Evolutionary conservation across 1,140 invertebrate genomes (phyloP), one percentile per base, ranked within the genome.

Genomic region (Solenopsis invicta): DNA sequence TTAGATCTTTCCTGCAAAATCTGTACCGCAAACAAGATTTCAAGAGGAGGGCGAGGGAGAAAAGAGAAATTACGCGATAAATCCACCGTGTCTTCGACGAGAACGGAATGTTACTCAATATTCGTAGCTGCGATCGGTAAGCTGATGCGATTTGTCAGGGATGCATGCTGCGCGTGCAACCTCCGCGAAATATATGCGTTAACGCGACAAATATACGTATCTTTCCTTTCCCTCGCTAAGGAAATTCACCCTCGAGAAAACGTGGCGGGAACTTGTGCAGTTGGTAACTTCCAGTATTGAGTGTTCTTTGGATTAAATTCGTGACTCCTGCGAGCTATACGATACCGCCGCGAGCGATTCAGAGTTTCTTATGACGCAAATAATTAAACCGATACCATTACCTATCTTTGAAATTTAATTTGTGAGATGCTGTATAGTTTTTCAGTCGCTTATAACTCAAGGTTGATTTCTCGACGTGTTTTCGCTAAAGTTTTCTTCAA

Each of bases 281-380:
- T 69, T 29, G 13, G 12, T 69, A 69, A 69, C 66, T 50, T 50
- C 21, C 41, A 16, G 29, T 45, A 80, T 80, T 69, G 77, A 24
- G 16, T 41, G 21, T 45, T 16, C 50, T 18, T 45, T 71, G 48
- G 50, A 81, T 71, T 81, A 71, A 81, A 81, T 71, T 56, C 50
- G 64, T 81, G 78, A 69, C 45, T 56, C 21, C 41, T 71, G 34
- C 64, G 21, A 41, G n/a, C 8, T 66, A 59, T 54, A 13, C 18
- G 50, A 80, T 80, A 80, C 69, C 16, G 45, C 48, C 21, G 48
- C 34, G 8, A n/a, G n/a, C 54, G 24, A 54, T 54, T 69, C 12
- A 37, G 69, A 80, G 5, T 81, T 69, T 16, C 48, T 69, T 21
- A 12, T 29, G 4, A 16, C 13, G 24, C 9, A 16, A 62, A 77